Evolutionary conservation across 2,888 invertebrate species (phyloP).

Genomic region (Meandrusa payeni): DNA sequence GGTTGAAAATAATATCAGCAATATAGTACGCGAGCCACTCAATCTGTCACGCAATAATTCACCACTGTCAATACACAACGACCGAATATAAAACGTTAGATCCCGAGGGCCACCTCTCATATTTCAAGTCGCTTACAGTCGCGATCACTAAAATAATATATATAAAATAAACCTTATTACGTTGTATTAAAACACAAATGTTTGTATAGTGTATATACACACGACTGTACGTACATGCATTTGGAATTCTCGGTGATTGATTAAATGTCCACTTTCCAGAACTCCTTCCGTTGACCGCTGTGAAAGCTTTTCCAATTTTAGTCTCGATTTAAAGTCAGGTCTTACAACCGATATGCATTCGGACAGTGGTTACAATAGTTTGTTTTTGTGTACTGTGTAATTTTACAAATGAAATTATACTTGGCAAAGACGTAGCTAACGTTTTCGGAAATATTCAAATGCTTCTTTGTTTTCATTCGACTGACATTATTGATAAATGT

Average conservation of each 20-base stretch:
- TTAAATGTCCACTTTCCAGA: constrained; percentile 56
- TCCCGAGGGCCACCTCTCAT: constrained; percentile 52
- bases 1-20: constrained; percentile 25
- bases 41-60: constrained; percentile 65
- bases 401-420: constrained; percentile 17
- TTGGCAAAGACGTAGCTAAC: constrained; percentile 3
- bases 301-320: constrained; percentile 11
- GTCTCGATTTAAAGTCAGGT: constrained; percentile 22
- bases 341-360: constrained; percentile 16
- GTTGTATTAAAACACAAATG: too few relatives aligned
- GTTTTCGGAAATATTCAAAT: background rate
- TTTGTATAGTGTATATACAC: too few relatives aligned
- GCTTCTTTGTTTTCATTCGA: constrained; percentile 1
- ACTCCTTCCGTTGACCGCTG: constrained; percentile 32
- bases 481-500: too few relatives aligned
- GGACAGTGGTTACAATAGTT: constrained; percentile 12
- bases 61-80: constrained; percentile 66
- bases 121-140: constrained; percentile 43
- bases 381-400: constrained; percentile 9
- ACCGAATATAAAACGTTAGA: constrained; percentile 69
- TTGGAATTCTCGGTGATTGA: constrained; percentile 59
- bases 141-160: too few relatives aligned
- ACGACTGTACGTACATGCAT: constrained; percentile 57
- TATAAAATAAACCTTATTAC: too few relatives aligned
- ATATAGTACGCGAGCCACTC: constrained; percentile 33